Percentiles rank a stretch among this genome's conserved stretches.
phyloP scores from a whole-genome alignment of 1,140 invertebrate species.

The Dufourea novaeangliae region DNA sequence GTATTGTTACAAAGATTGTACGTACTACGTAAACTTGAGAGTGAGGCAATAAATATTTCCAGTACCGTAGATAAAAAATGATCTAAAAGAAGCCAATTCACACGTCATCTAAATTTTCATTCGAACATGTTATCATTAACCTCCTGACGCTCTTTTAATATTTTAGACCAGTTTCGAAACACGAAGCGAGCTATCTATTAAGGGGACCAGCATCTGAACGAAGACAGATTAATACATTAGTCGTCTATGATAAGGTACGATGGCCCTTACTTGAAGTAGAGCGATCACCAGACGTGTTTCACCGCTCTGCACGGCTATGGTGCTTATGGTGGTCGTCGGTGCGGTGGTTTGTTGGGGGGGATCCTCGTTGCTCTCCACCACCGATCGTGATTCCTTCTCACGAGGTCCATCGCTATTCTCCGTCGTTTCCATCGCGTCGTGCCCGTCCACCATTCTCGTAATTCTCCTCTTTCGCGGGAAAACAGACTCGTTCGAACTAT shows the following conservation, averaged over 20 bases:
- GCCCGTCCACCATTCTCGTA: constrained; percentile 74
- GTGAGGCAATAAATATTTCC: too few relatives aligned
- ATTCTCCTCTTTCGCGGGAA: constrained; percentile 42
- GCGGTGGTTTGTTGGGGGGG: constrained; percentile 58
- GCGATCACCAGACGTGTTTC: constrained; percentile 93
- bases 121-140: too few relatives aligned
- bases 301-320: constrained; percentile 94
- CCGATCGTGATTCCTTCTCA: constrained; percentile 56
- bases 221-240: constrained; percentile 9
- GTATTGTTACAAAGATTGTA: too few relatives aligned
- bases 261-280: constrained; percentile 90
- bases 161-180: too few relatives aligned
- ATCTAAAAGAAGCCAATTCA: too few relatives aligned
- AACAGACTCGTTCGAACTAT: constrained; percentile 36
- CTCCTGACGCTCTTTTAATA: too few relatives aligned
- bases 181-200: too few relatives aligned
- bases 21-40: too few relatives aligned
- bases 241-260: constrained; percentile 19
- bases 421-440: constrained; percentile 64
- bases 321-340: constrained; percentile 90
- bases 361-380: constrained; percentile 61
- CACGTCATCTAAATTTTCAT: too few relatives aligned
- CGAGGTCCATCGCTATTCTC: constrained; percentile 62
- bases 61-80: too few relatives aligned
- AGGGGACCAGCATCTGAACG: not conserved